A percentile compares a stretch with the other conserved stretches of the same genome.
phyloP scores from a whole-genome alignment of 2,797 vertebrate species.

The Percopsis omiscomaycus region DNA sequence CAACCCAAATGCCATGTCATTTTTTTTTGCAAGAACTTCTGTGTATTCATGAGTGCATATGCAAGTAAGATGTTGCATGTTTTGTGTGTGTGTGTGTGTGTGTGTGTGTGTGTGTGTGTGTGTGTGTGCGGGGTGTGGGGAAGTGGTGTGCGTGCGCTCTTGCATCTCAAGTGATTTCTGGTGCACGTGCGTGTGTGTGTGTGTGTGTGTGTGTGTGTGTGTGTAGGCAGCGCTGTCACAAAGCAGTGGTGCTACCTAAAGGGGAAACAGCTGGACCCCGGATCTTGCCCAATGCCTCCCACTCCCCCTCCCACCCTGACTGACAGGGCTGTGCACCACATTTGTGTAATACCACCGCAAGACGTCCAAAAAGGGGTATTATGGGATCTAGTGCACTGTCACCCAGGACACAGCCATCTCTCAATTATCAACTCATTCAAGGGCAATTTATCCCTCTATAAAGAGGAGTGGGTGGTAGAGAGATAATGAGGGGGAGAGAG shows the following conservation, averaged over 20 bases:
- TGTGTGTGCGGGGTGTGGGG: too few species aligned
- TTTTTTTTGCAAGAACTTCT: slow-evolving; percentile 27
- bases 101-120: slow-evolving; percentile 7
- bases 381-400: slow-evolving; percentile 31
- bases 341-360: slow-evolving; percentile 47
- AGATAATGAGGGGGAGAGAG: slow-evolving; percentile 7
- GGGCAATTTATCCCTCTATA: slow-evolving; percentile 59
- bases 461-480: slow-evolving; percentile 48
- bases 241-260: too few species aligned
- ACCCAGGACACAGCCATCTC: slow-evolving; percentile 44
- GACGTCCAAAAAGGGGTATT: slow-evolving; percentile 40
- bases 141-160: too few species aligned
- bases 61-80: slow-evolving; percentile 25
- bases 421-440: slow-evolving; percentile 70
- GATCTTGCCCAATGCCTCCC: too few species aligned
- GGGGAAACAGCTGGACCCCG: background rate
- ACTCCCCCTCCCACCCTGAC: background rate
- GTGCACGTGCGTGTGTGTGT: background rate
- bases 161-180: too few species aligned
- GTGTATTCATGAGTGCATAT: slow-evolving; percentile 46
- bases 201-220: too few species aligned
- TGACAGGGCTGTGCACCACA: slow-evolving; percentile 26
- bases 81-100: background rate
- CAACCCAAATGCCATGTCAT: slow-evolving; percentile 19
- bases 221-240: too few species aligned